A percentile compares a stretch with the other conserved stretches of the same genome.
These are phyloP conservation scores for Hylyphantes graminicola DNA, from an alignment of 1,140 invertebrate species.

Conservation along the genomic window DNA sequence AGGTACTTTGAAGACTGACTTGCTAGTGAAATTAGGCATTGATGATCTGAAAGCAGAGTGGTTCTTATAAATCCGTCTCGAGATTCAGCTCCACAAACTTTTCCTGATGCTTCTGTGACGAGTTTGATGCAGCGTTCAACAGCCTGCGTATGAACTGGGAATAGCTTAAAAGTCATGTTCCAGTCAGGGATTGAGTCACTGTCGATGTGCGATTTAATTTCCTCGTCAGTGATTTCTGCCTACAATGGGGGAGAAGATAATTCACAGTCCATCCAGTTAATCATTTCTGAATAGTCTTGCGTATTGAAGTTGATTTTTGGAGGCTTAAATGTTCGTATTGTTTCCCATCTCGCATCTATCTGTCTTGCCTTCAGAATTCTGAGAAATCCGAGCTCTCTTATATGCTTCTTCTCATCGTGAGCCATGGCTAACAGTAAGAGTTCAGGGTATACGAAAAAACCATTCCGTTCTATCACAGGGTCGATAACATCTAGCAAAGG, in stretches of 20 bases:
- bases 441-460: slow-evolving; percentile 1
- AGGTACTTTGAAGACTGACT: slow-evolving; percentile 4
- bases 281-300: too few species aligned
- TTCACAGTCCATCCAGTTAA: too few species aligned
- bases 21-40: too few species aligned
- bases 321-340: too few species aligned
- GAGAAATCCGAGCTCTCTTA: too few species aligned
- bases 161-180: slow-evolving; percentile 3
- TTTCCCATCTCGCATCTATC: too few species aligned
- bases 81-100: too few species aligned
- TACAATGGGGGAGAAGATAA: too few species aligned
- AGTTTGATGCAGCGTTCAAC: too few species aligned
- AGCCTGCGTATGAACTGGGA: slow-evolving; percentile 15
- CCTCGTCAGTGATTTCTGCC: slow-evolving; percentile 5
- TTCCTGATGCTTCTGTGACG: too few species aligned
- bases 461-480: slow-evolving; percentile 18
- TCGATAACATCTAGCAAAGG: slow-evolving; percentile 3
- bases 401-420: not conserved
- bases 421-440: not conserved
- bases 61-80: slow-evolving; percentile 1
- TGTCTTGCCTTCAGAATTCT: too few species aligned
- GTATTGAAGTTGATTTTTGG: too few species aligned
- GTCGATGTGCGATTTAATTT: slow-evolving; percentile 3
- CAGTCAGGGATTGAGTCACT: slow-evolving; percentile 19
- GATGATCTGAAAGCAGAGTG: not conserved